Evolutionary conservation across 2,113 vertebrate genomes (phyloP).

Genomic region (Takifugu flavidus): DNA sequence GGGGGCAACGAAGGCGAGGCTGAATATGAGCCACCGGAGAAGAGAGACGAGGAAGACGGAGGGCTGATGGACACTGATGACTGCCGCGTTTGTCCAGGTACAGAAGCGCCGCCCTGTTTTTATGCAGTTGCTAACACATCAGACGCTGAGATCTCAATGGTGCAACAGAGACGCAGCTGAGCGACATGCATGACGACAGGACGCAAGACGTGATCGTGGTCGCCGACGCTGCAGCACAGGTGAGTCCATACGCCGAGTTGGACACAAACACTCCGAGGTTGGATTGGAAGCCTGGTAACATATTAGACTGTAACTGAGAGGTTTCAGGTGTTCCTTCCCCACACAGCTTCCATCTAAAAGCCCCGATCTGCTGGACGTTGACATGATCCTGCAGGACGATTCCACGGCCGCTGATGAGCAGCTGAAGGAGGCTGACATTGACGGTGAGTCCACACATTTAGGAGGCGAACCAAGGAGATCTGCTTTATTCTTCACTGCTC

Average conservation of each 20-base stretch:
- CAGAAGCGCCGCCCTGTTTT: neutral
- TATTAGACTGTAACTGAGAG: neutral
- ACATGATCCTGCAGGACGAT: conserved; percentile 5
- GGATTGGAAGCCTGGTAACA: too few relatives aligned
- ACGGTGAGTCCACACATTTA: conserved; percentile 5
- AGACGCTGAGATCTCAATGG: too few relatives aligned
- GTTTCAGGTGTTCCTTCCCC: neutral
- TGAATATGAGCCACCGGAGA: conserved; percentile 10
- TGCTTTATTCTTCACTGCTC: neutral
- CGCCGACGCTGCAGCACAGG: conserved; percentile 14
- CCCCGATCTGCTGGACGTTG: neutral
- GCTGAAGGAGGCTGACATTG: conserved; percentile 13
- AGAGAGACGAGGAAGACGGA: conserved; percentile 66
- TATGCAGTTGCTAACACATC: neutral
- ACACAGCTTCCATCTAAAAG: conserved; percentile 3
- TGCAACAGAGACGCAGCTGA: conserved; percentile 82
- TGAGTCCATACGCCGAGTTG: neutral
- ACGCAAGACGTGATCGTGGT: conserved; percentile 43
- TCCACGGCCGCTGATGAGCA: neutral
- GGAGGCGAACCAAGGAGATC: neutral
- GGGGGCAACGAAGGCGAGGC: neutral
- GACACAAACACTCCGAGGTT: too few relatives aligned
- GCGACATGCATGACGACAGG: conserved; percentile 33
- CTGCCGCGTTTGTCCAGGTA: conserved; percentile 82
- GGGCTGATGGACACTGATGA: conserved; percentile 66